Conservation (phyloP, 2,797 vertebrate genomes). For the Pampus argenteus region DNA sequence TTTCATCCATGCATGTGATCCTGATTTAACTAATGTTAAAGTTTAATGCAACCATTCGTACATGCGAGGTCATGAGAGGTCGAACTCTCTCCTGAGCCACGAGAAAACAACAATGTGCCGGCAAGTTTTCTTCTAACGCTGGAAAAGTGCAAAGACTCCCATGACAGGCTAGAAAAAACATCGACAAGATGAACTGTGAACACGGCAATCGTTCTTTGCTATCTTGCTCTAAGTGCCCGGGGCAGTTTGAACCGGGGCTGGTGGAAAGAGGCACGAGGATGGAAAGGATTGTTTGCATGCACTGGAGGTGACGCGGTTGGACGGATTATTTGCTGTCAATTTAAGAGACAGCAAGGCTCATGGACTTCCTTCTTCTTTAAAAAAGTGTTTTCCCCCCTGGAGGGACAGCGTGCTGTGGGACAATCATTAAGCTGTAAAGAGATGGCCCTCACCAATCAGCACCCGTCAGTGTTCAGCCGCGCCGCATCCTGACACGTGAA, state of each 20-base stretch:
- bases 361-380: constrained; percentile 73
- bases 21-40: constrained; percentile 11
- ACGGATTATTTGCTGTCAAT: constrained; percentile 70
- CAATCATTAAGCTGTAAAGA: constrained; percentile 59
- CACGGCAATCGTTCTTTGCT: constrained; percentile 46
- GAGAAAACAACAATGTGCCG: constrained; percentile 51
- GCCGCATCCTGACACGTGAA: constrained; percentile 67
- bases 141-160: constrained; percentile 59
- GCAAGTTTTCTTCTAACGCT: constrained; percentile 56
- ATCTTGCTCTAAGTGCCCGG: constrained; percentile 47
- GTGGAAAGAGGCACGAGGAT: constrained; percentile 60
- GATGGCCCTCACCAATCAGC: constrained; percentile 61
- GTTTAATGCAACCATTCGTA: constrained; percentile 16
- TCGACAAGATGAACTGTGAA: constrained; percentile 75
- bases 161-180: constrained; percentile 78
- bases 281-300: constrained; percentile 70
- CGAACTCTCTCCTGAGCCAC: constrained; percentile 24
- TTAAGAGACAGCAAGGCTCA: constrained; percentile 71
- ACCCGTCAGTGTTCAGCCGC: constrained; percentile 56
- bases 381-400: constrained; percentile 62
- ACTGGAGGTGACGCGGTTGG: no score
- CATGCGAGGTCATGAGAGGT: constrained; percentile 21
- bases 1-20: constrained; percentile 15
- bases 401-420: constrained; percentile 64
- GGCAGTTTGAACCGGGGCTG: constrained; percentile 70